Base-by-base conservation (phyloP, 1,140 invertebrate genomes). In the Copidosoma floridanum region DNA sequence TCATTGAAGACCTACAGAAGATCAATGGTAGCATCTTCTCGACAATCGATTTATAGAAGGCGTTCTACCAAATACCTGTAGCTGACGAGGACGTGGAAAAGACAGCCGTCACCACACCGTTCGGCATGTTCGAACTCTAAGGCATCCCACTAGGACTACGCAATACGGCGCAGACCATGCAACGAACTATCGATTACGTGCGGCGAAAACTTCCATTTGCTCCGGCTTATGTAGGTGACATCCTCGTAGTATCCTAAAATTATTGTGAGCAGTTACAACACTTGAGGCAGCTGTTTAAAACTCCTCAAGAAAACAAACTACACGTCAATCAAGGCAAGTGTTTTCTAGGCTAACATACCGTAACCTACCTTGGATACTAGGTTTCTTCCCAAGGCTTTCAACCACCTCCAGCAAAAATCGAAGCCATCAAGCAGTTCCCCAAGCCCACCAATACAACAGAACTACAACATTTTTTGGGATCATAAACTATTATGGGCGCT, bases 391-490 rank as follows among this genome's bases (percentile, higher is more conserved):
- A 68, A 1, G 69, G 71, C 3, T 65, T 67, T 3, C 57, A 40
- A 24, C 75, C 75, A 6, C n/a, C 7, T 20, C 24, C 37, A 1
- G 12, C 41, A 12, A 12, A 43, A 3, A 14, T 43, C 1, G 10
- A 54, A 29, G 38, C 23, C 57, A 27, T 55, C 64, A 71, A 10
- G 65, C 72, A 16, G 18, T 2, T 0, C 56, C 61, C 12, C 66
- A 61, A 44, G 32, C 68, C 73, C 8, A 57, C 27, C 12, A 71
- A 57, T 3, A 68, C 62, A 2, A 64, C 68, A 44, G 11, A 68
- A 57, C 32, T 70, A 10, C 41, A 69, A 38, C 56, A 66, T 37
- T 79, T 76, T 54, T 38, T 80, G 76, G 73, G 7, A 67, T 73
- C 59, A 1, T 75, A 7, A 74, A 75, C 56, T 79, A 73, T 64